Evolutionary conservation across 2,797 vertebrate genomes (phyloP), one percentile per base, ranked within the genome.

Genomic region (Phrynocephalus forsythii): DNA sequence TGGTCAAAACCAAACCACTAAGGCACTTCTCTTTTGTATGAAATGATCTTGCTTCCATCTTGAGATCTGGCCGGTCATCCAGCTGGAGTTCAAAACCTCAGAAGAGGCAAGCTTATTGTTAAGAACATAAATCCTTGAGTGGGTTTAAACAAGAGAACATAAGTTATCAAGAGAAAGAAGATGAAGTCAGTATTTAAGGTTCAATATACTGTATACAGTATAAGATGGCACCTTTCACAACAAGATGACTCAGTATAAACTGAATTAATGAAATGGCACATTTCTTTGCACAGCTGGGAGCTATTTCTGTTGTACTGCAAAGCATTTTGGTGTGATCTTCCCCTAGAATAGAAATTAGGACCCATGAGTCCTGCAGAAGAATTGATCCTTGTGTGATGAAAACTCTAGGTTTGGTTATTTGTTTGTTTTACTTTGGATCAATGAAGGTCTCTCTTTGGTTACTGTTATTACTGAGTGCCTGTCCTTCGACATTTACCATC

Each of bases 31-130:
- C 18, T 77, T 80, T 92, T 92, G 83, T 68, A 83, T 86, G 52
- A 91, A 88, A 79, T 48, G 1, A 60, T 68, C 87, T 92, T 90
- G 93, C 88, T 85, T 79, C 92, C 82, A 56, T 20, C 4, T 79
- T 83, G 86, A 86, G 60, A 88, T 86, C 72, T 88, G 90, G 83
- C 87, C 85, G 30, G 88, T 56, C 83, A 22, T 67, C 84, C 90
- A 75, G n/a, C 66, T 44, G 91, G 67, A n/a, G 0, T 78, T 26
- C 33, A 77, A 60, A 80, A 77, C 82, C 83, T 81, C 67, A 60
- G 84, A 88, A 26, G 86, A 84, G 30, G 68, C 18, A 76, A 33
- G 28, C 30, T 28, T 50, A 38, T 72, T 68, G 73, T 50, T 82
- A 79, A 77, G 28, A 82, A 82, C 66, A 63, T 38, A 87, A 82